Conservation (phyloP, 2,888 invertebrate genomes). For the Diachrysia chrysitis region DNA sequence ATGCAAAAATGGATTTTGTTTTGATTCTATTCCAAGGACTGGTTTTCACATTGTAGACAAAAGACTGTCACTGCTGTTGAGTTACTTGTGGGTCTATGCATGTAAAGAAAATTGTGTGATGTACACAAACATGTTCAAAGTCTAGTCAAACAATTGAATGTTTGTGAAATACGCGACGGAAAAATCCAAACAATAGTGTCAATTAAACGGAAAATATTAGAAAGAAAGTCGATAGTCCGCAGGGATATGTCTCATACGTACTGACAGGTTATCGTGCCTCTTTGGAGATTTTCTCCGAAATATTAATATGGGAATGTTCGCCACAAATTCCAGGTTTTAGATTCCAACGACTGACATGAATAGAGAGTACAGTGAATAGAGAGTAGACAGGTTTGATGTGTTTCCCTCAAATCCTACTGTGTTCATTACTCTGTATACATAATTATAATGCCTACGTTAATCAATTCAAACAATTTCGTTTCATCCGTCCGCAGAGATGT, state of each 20-base stretch:
- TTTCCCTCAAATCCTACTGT: background rate
- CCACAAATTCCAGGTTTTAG: conserved; percentile 20
- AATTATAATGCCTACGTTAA: conserved; percentile 3
- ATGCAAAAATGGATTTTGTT: conserved; percentile 7
- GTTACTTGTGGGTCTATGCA: background rate
- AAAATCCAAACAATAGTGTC: background rate
- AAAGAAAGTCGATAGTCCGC: conserved; percentile 24
- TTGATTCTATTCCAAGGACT: background rate
- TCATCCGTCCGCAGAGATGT: conserved; percentile 4
- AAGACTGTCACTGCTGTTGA: background rate
- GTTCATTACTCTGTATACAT: background rate
- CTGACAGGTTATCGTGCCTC: conserved; percentile 37
- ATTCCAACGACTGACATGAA: conserved; percentile 16
- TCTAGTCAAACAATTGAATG: background rate
- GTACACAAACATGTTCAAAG: too few species aligned
- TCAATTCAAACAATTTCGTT: conserved; percentile 4
- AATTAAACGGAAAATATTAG: conserved; percentile 19
- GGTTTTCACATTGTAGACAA: background rate
- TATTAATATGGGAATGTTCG: conserved; percentile 39
- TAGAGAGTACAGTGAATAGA: too few species aligned
- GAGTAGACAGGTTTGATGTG: conserved; percentile 7
- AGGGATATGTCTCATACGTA: conserved; percentile 38
- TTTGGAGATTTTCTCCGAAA: conserved; percentile 38
- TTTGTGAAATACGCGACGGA: background rate
- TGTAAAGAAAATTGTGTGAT: background rate